A percentile compares a stretch with the other conserved stretches of the same genome.
Conservation (phyloP, 2,113 vertebrate genomes). For the Sturnus vulgaris region DNA sequence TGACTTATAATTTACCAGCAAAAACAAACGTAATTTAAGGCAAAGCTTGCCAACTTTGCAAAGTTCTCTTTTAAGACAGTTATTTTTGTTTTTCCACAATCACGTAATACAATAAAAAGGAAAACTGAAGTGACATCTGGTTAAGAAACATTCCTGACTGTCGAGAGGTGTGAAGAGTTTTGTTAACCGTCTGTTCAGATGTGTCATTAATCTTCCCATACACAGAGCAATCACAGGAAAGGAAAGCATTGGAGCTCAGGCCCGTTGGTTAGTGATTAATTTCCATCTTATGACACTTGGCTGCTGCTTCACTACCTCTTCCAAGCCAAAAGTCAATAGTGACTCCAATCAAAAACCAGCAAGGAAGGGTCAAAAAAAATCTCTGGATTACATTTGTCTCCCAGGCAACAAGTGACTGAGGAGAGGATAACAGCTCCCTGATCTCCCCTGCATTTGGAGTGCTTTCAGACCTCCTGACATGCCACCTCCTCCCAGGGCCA, state of each 20-base stretch:
- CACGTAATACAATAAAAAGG: neutral
- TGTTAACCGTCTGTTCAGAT: neutral
- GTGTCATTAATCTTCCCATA: neutral
- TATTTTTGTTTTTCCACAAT: neutral
- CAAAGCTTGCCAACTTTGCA: neutral
- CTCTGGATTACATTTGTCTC: constrained; percentile 49
- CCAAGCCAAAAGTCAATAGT: neutral
- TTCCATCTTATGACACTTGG: constrained; percentile 34
- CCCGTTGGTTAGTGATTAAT: constrained; percentile 62
- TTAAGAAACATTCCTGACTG: constrained; percentile 19
- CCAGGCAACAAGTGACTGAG: constrained; percentile 41
- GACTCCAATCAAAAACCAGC: constrained; percentile 10
- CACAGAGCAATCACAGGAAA: constrained; percentile 38
- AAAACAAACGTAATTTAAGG: neutral
- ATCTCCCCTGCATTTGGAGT: neutral
- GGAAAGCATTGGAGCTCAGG: constrained; percentile 70
- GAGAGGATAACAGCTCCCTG: neutral
- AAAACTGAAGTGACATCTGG: neutral
- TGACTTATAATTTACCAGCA: neutral
- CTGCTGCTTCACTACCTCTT: constrained; percentile 5
- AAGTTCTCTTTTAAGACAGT: neutral
- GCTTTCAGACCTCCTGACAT: neutral
- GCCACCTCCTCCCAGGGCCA: neutral
- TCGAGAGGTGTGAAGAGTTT: neutral
- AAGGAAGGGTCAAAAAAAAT: neutral